Percentiles rank a stretch among this genome's conserved stretches.
These are phyloP conservation scores for Acropora yongei DNA, from an alignment of 64 coral and sea anemone species.

Conservation along the genomic window DNA sequence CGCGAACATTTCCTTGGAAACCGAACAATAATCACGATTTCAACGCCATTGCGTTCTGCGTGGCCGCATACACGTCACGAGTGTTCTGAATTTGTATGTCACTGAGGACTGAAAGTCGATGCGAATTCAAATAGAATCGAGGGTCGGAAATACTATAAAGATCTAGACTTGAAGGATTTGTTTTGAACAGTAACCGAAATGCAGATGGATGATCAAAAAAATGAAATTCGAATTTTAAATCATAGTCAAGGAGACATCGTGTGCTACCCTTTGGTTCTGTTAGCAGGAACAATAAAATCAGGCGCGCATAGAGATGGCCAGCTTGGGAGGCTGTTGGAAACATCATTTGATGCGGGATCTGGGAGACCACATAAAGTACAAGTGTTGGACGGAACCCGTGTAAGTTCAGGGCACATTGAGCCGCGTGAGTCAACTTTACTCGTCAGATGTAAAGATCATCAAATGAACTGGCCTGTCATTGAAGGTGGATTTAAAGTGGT, in stretches of 20 bases:
- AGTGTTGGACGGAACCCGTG: not conserved
- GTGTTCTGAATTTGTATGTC: not conserved
- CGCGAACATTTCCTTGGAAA: constrained; percentile 18
- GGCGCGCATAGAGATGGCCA: not conserved
- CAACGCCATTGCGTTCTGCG: not conserved
- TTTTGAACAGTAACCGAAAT: not conserved
- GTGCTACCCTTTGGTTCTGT: constrained; percentile 76
- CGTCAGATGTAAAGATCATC: not conserved
- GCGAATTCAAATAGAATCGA: too few relatives aligned
- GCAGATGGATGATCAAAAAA: not conserved
- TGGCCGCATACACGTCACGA: constrained; percentile 47
- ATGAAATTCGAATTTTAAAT: constrained; percentile 69
- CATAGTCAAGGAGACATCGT: constrained; percentile 62
- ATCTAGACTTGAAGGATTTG: too few relatives aligned
- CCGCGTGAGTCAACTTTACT: not conserved
- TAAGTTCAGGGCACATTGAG: not conserved
- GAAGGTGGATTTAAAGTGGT: constrained; percentile 84
- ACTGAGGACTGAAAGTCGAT: not conserved
- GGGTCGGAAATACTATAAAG: too few relatives aligned
- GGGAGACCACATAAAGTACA: not conserved
- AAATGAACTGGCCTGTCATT: constrained; percentile 73
- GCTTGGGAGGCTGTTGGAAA: not conserved
- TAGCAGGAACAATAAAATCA: constrained; percentile 58
- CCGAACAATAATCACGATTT: not conserved
- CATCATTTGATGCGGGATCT: not conserved